Percentiles rank a stretch among this genome's conserved stretches.
phyloP scores from a whole-genome alignment of 2,888 invertebrate genomes.

The Leptinotarsa tumamoca region DNA sequence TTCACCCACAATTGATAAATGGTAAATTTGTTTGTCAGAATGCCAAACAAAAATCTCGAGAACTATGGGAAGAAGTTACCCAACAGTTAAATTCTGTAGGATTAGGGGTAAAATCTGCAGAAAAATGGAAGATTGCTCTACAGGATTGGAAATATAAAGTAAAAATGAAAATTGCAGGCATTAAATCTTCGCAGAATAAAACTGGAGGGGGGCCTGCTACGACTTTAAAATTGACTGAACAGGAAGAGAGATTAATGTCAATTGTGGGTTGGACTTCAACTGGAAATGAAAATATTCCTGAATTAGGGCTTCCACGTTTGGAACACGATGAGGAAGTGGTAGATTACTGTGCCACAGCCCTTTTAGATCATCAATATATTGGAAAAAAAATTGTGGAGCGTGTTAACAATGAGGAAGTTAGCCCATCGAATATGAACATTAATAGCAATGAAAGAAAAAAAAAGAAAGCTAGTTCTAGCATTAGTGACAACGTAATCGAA shows the following conservation, averaged over 20 bases:
- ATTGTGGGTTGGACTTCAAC: constrained; percentile 19
- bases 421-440: neutral
- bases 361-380: too few relatives aligned
- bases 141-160: constrained; percentile 38
- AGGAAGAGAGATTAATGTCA: constrained; percentile 24
- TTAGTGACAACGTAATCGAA: neutral
- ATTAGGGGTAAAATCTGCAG: constrained; percentile 27
- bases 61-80: constrained; percentile 27
- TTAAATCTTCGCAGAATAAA: constrained; percentile 17
- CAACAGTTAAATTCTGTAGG: constrained; percentile 26
- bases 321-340: too few relatives aligned
- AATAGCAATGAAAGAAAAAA: neutral
- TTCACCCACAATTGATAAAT: constrained; percentile 30
- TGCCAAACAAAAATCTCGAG: constrained; percentile 24
- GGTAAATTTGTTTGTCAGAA: constrained; percentile 24
- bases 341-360: too few relatives aligned
- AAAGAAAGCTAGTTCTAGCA: neutral
- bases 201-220: constrained; percentile 22
- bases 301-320: too few relatives aligned
- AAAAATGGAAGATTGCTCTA: constrained; percentile 28
- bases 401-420: neutral
- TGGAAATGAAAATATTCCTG: constrained; percentile 9
- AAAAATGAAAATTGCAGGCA: constrained; percentile 25
- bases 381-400: neutral
- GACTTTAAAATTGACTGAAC: constrained; percentile 5